A percentile compares a stretch with the other conserved stretches of the same genome.
Conservation (phyloP, 1,140 invertebrate genomes). For the Teleogryllus occipitalis region DNA sequence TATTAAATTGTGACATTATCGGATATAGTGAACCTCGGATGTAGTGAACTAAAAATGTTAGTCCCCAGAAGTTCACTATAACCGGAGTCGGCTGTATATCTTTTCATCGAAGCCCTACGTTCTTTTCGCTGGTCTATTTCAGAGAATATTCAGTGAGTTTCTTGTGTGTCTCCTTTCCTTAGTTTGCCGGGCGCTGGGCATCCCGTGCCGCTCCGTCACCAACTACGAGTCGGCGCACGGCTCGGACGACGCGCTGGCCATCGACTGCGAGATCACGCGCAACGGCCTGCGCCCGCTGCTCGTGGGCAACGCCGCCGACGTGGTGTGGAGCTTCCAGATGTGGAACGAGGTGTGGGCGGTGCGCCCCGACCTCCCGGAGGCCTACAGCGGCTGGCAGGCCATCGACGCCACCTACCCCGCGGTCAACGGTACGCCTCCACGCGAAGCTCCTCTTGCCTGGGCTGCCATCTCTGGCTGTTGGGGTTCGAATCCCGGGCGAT, state of each 20-base stretch:
- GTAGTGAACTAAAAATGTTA: no score
- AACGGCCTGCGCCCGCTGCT: conserved; percentile 53
- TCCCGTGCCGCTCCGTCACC: conserved; percentile 63
- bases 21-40: no score
- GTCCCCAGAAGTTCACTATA: no score
- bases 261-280: conserved; percentile 53
- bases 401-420: conserved; percentile 73
- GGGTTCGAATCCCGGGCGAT: no score
- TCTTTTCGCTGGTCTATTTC: no score
- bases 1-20: no score
- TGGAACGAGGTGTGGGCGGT: conserved; percentile 82
- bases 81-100: no score
- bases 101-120: no score
- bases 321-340: conserved; percentile 72
- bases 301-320: conserved; percentile 49
- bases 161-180: not conserved
- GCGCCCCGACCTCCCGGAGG: conserved; percentile 59
- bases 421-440: conserved; percentile 45
- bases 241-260: conserved; percentile 58
- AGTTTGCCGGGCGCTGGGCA: conserved; percentile 52
- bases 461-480: no score
- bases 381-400: conserved; percentile 71
- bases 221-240: conserved; percentile 74
- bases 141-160: no score
- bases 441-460: no score